These are phyloP conservation scores for Mythimna vitellina DNA, from an alignment of 2,888 invertebrate genomes.

Conservation along the genomic window DNA sequence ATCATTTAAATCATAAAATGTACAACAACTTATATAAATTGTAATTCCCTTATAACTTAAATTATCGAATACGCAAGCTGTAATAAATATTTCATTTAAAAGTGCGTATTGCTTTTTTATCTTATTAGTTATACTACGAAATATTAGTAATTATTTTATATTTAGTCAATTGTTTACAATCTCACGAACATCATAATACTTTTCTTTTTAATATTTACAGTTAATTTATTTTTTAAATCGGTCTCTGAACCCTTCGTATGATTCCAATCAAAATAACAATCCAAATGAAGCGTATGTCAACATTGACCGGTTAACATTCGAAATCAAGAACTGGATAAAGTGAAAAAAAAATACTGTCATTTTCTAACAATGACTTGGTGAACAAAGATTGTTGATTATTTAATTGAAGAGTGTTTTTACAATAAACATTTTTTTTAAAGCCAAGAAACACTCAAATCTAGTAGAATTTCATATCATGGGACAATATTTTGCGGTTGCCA, in stretches of 20 bases:
- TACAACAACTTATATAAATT: slow-evolving; percentile 57
- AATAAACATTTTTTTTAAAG: slow-evolving; percentile 15
- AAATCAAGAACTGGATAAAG: slow-evolving; percentile 17
- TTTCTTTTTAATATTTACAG: slow-evolving; percentile 33
- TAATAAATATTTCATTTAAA: slow-evolving; percentile 57
- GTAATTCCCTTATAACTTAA: slow-evolving; percentile 59
- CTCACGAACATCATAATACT: slow-evolving; percentile 59
- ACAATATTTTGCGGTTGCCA: slow-evolving; percentile 70
- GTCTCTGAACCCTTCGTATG: slow-evolving; percentile 2
- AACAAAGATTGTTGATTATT: slow-evolving; percentile 21
- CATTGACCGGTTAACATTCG: slow-evolving; percentile 9
- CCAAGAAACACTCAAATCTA: slow-evolving; percentile 39
- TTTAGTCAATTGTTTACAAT: slow-evolving; percentile 72
- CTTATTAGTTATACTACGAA: slow-evolving; percentile 62
- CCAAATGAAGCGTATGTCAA: not conserved
- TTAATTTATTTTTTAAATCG: not conserved
- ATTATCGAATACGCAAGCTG: slow-evolving; percentile 55
- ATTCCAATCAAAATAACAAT: slow-evolving; percentile 16
- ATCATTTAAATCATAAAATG: slow-evolving; percentile 57
- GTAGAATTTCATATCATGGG: slow-evolving; percentile 70
- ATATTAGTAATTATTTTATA: slow-evolving; percentile 71
- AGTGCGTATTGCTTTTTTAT: slow-evolving; percentile 63
- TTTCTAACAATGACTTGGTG: not conserved
- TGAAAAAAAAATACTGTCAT: not conserved
- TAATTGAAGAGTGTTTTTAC: slow-evolving; percentile 11